Percentiles rank a stretch among this genome's conserved stretches.
These are phyloP conservation scores for Gymnobelideus leadbeateri DNA, from an alignment of 2,113 vertebrate species.

Conservation along the genomic window DNA sequence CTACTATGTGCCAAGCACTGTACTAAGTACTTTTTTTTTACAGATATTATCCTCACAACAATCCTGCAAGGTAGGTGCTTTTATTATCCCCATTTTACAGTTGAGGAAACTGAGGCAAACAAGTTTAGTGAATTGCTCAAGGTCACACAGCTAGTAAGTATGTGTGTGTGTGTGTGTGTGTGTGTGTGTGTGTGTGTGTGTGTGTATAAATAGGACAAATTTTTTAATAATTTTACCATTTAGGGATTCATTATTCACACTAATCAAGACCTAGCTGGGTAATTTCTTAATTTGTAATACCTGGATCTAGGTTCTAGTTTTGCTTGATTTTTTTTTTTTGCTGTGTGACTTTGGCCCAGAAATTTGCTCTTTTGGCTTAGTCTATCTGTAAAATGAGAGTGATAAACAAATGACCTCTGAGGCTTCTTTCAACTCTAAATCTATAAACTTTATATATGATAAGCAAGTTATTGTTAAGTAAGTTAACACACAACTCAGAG, in stretches of 20 bases:
- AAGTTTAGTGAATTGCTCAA: neutral
- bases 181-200: neutral
- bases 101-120: neutral
- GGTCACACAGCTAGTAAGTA: neutral
- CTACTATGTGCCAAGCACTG: neutral
- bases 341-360: neutral
- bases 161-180: neutral
- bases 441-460: neutral
- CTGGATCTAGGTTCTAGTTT: neutral
- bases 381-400: neutral
- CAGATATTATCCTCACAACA: neutral
- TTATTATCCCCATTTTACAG: neutral
- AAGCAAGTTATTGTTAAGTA: neutral
- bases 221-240: neutral
- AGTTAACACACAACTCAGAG: neutral
- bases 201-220: too few relatives aligned
- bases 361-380: neutral
- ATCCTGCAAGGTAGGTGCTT: neutral
- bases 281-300: neutral
- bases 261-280: neutral
- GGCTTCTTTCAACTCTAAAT: neutral
- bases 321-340: neutral
- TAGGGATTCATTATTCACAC: neutral
- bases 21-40: neutral
- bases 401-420: neutral